Evolutionary conservation across 2,113 vertebrate species (phyloP), one percentile per base, ranked within the genome.

Genomic region (Trematocara zebra): DNA sequence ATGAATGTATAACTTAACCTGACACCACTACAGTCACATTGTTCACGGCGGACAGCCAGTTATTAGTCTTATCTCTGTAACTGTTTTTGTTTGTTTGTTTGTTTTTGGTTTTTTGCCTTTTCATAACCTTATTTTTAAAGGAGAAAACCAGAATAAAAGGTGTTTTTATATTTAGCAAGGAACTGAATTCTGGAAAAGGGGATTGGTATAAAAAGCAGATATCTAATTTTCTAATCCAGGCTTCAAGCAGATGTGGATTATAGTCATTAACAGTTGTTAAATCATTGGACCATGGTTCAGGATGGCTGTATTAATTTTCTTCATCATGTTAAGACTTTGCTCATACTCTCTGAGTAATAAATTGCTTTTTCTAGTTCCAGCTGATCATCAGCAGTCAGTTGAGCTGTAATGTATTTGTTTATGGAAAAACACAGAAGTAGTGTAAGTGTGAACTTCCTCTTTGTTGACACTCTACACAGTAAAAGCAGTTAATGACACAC

Each of bases 321-420:
- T 80, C 33, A 57, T 44, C 8, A 15, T 44, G n/a, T 72, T 57
- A n/a, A 59, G 14, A n/a, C 15, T 49, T 31, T 47, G 14, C 17
- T 81, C 23, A 47, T 5, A 59, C 5, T 59, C 6, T 12, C 4
- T 28, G 37, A 69, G 17, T 12, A 57, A 61, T n/a, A 61, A 61
- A 44, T 47, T 61, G 54, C 56, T 23, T 12, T 12, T 42, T 69
- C 4, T 69, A n/a, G 1, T 64, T 64, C 59, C 59, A 37, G 5
- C 7, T n/a, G 2, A 69, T 80, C 84, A 53, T 80, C 6, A 28
- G 89, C 85, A 61, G 85, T 82, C 3, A 93, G 74, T 37, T 91
- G 69, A 6, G 85, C 88, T 33, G 88, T 61, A 8, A 56, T 56
- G 11, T 83, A 76, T 57, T 54, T 84, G 18, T 56, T 28, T 5